Base-by-base conservation (phyloP, 2,797 vertebrate genomes). In the Nannoperca obscura region DNA sequence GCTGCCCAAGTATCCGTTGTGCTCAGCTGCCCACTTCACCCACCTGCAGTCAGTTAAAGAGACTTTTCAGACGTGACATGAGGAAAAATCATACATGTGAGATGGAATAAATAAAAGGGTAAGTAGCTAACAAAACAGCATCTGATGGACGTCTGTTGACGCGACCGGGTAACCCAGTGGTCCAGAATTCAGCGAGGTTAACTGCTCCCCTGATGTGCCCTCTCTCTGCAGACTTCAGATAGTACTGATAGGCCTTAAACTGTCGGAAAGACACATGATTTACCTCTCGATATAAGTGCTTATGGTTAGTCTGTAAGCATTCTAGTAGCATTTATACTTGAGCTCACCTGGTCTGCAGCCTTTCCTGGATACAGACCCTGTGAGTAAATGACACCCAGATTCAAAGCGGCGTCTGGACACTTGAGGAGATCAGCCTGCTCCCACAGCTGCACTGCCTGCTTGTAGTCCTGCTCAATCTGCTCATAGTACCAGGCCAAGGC, bases 401-500 rank as follows among this genome's bases (percentile, higher is more conserved):
- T 97, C 74, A 96, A 82, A 50, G 96, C 93, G 38, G 96, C 95
- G 0, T 96, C 96, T 1, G 94, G 79, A 60, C 91, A 91, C 15
- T 82, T 82, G 8, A 94, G 92, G 20, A 64, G 66, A 74, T 96
- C 95, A 0, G 96, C 96, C 71, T 82, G 80, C 74, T 96, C 95
- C 96, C 96, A 97, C 76, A 95, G 91, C 84, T 92, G 71, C 59
- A 91, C 94, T 0, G 96, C 96, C 52, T 83, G 86, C 52, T 71
- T 9, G 14, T 96, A 96, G 85, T 97, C 91, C 7, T 71, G 66
- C 77, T 96, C 92, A 66, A 83, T 92, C 42, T 91, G 86, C 87
- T 96, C 95, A 12, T 96, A 95, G 85, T 96, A 97, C 96, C 96
- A 96, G 55, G 91, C 96, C 70, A 97, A 85, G 58, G 96, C 96